Evolutionary conservation across 2,888 invertebrate genomes (phyloP).

Genomic region (Erebia epiphron): DNA sequence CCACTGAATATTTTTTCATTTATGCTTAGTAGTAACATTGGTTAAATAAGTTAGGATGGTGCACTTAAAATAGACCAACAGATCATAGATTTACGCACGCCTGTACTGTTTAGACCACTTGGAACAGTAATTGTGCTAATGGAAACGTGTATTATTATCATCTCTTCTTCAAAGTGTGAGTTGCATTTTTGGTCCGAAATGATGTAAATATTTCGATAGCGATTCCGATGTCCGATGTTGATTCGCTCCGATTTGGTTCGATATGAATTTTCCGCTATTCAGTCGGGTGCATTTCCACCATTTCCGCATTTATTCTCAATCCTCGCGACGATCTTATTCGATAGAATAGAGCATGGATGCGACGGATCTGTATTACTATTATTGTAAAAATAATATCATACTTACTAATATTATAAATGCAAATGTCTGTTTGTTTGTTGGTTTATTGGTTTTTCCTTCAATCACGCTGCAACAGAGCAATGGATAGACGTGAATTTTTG

Average conservation of each 20-base stretch:
- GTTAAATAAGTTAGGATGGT: too few species aligned
- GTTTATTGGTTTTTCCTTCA: too few species aligned
- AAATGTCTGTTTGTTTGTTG: too few species aligned
- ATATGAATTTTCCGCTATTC: slow-evolving; percentile 39
- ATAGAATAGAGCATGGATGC: slow-evolving; percentile 13
- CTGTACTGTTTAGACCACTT: background rate
- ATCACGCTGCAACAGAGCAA: too few species aligned
- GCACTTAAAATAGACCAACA: background rate
- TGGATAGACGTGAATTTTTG: too few species aligned
- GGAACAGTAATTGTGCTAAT: background rate
- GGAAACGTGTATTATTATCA: background rate
- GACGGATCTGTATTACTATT: background rate
- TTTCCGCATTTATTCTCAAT: slow-evolving; percentile 27
- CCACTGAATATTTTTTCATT: too few species aligned
- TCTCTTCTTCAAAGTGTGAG: background rate
- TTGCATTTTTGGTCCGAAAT: slow-evolving; percentile 4
- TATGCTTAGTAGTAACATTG: too few species aligned
- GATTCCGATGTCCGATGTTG: slow-evolving; percentile 26
- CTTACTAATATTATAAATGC: too few species aligned
- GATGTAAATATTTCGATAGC: slow-evolving; percentile 33
- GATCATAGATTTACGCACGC: background rate
- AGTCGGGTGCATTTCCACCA: slow-evolving; percentile 35
- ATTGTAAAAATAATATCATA: background rate
- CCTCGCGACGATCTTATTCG: slow-evolving; percentile 23
- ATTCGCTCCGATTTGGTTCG: slow-evolving; percentile 30